Percentiles rank a stretch among this genome's conserved stretches.
phyloP scores from a whole-genome alignment of 2,888 invertebrate genomes.

The Drosophila prolongata region DNA sequence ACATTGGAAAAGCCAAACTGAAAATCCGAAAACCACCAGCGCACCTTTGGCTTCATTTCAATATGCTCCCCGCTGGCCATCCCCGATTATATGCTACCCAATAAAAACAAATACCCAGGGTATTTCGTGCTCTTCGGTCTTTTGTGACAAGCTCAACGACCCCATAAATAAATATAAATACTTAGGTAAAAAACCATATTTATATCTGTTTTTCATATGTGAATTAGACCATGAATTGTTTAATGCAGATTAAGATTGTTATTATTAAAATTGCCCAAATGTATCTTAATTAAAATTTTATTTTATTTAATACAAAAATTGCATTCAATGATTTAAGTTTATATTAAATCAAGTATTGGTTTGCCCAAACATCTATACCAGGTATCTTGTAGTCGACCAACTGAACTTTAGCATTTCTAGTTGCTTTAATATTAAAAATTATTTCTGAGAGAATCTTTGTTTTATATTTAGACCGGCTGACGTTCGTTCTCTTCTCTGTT shows the following conservation, averaged over 20 bases:
- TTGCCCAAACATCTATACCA: too few species aligned
- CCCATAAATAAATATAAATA: too few species aligned
- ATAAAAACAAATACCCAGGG: neutral
- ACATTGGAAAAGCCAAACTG: conserved; percentile 51
- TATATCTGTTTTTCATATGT: too few species aligned
- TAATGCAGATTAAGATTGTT: too few species aligned
- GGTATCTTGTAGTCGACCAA: neutral
- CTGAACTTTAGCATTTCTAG: neutral
- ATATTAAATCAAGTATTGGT: too few species aligned
- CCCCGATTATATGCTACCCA: conserved; percentile 7
- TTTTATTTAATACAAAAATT: too few species aligned
- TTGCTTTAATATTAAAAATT: conserved; percentile 45
- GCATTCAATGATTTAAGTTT: neutral
- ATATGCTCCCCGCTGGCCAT: conserved; percentile 34
- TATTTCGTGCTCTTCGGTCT: neutral
- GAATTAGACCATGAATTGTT: too few species aligned
- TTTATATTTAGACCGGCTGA: conserved; percentile 44
- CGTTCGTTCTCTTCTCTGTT: conserved; percentile 13
- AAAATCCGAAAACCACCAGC: conserved; percentile 38
- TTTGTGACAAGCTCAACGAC: too few species aligned
- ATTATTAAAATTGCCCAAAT: too few species aligned
- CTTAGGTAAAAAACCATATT: too few species aligned
- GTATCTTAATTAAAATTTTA: too few species aligned
- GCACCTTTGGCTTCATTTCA: conserved; percentile 45
- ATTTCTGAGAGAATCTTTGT: conserved; percentile 38